Base-by-base conservation (phyloP, 2,888 invertebrate species). In the Patella pellucida region DNA sequence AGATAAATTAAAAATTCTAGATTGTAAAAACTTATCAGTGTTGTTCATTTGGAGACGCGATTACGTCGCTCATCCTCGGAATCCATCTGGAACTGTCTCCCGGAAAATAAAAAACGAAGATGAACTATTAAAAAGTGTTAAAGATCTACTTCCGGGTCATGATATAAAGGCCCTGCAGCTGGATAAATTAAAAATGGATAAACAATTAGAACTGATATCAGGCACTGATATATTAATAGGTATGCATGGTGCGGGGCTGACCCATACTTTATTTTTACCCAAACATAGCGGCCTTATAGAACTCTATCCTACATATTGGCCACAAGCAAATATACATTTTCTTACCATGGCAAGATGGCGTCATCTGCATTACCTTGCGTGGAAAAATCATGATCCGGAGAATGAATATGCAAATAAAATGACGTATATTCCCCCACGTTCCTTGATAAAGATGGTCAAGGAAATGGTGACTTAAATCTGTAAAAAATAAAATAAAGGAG, bases 241-340 rank as follows among this genome's bases (percentile, higher is more conserved):
- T 2, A 90, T 91, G 89, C 91, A 90, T 67, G 91, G 91, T 7
- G 91, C 90, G 3, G 90, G 89, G 3, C 80, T 91, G 27, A 85
- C 89, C 3, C 87, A 89, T 71, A 83, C 89, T 2, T 74, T 90
- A 14, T 90, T 90, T 76, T 79, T 91, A n/a, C 88, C 89, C 0
- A 76, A 80, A n/a, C 84, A 86, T 68, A 84, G 84, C 0, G 89
- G 85, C 0, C 80, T 91, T 0, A 80, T 91, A 12, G 91, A 91
- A 76, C 75, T 90, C 12, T 85, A 84, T 69, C 89, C 90, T 0
- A 79, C 73, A 7, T 87, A 89, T 77, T 86, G 84, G 82, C 75
- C 83, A 0, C 72, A 82, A 11, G 75, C 81, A 12, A 87, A 87
- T 68, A 79, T 79, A 4, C 90, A 90, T 77, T 90, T 90, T 80